Evolutionary conservation across 2,797 vertebrate species (phyloP).

Genomic region (Psittacula derbiana): DNA sequence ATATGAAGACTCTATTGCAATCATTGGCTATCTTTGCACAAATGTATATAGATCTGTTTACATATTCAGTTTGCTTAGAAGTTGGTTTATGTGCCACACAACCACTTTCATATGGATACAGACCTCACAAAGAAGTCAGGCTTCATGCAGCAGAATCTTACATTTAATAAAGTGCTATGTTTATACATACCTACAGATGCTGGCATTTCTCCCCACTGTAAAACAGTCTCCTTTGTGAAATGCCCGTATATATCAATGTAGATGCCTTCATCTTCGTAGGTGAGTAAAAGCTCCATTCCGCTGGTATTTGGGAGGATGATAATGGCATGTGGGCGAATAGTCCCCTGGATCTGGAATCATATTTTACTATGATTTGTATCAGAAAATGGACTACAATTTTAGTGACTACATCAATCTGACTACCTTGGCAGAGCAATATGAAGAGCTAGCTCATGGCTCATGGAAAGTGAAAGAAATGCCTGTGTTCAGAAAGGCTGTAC

Average conservation of each 20-base stretch:
- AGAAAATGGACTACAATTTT: constrained; percentile 38
- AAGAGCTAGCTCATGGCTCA: constrained; percentile 15
- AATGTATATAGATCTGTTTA: not conserved
- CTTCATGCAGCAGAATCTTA: not conserved
- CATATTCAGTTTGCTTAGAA: not conserved
- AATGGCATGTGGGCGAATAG: constrained; percentile 89
- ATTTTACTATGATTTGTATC: constrained; percentile 64
- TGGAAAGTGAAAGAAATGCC: constrained; percentile 61
- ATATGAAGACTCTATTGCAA: not conserved
- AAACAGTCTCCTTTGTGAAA: constrained; percentile 91
- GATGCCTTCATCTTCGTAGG: constrained; percentile 92
- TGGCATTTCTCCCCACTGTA: constrained; percentile 95
- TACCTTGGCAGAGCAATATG: constrained; percentile 42
- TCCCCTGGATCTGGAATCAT: constrained; percentile 84
- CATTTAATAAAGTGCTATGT: not conserved
- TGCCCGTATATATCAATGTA: constrained; percentile 92
- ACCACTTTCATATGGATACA: not conserved
- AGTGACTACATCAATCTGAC: constrained; percentile 25
- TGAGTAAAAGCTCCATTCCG: constrained; percentile 90
- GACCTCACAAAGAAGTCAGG: constrained; percentile 8
- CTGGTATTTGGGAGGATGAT: constrained; percentile 91
- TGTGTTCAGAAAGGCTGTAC: constrained; percentile 9
- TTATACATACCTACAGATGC: constrained; percentile 86
- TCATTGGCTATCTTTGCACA: not conserved
- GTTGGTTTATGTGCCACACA: not conserved